Evolutionary conservation across 2,797 vertebrate genomes (phyloP).

Genomic region (Sebastes wilsoni): DNA sequence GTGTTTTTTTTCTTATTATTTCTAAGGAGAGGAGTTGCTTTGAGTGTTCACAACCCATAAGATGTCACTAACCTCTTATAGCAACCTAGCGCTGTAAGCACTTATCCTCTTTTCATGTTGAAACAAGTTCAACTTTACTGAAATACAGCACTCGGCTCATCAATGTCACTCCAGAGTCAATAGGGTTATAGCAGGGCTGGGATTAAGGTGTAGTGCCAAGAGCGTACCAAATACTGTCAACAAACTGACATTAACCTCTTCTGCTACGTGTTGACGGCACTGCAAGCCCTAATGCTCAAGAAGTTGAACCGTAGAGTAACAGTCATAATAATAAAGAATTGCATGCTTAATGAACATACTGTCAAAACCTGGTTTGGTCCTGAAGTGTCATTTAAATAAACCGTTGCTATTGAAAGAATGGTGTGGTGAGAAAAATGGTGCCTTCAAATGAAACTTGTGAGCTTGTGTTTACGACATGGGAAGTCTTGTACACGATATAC

Average conservation of each 20-base stretch:
- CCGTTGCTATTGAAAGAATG: not conserved
- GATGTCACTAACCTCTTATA: slow-evolving; percentile 19
- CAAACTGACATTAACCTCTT: not conserved
- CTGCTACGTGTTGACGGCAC: not conserved
- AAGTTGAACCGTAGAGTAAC: not conserved
- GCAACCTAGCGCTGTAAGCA: not conserved
- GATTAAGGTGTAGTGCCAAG: not conserved
- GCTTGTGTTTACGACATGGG: too few species aligned
- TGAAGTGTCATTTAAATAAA: slow-evolving; percentile 4
- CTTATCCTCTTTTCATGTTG: slow-evolving; percentile 27
- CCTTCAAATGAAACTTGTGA: too few species aligned
- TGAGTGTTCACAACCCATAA: slow-evolving; percentile 13
- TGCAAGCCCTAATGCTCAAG: not conserved
- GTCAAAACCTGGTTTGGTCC: not conserved
- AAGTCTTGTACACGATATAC: too few species aligned
- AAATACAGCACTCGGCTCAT: not conserved
- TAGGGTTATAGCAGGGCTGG: not conserved
- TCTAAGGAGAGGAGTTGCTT: not conserved
- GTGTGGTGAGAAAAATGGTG: not conserved
- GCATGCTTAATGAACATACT: not conserved
- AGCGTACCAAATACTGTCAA: not conserved
- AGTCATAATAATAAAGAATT: not conserved
- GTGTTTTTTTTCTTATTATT: not conserved
- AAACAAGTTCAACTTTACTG: slow-evolving; percentile 32
- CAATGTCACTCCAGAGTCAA: slow-evolving; percentile 13